Conservation (phyloP, 2,888 invertebrate species). For the Heliconius aoede region DNA sequence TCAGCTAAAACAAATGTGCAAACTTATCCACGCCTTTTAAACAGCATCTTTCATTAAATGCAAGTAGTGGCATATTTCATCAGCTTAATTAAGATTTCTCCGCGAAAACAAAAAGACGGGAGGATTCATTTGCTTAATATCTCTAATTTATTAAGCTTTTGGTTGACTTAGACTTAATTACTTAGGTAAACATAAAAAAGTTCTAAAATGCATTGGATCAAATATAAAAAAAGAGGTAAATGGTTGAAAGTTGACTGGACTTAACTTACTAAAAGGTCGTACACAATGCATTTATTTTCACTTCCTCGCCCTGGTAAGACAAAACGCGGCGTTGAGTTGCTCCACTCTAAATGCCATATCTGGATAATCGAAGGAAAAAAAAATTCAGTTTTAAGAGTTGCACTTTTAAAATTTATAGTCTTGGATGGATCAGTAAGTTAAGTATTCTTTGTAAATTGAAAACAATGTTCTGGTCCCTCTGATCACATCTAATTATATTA, state of each 20-base stretch:
- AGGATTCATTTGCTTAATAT: conserved; percentile 50
- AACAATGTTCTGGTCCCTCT: too few species aligned
- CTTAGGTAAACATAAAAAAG: neutral
- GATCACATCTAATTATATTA: neutral
- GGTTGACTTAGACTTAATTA: conserved; percentile 13
- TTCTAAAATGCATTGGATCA: neutral
- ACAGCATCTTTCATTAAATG: conserved; percentile 29
- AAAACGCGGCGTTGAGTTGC: too few species aligned
- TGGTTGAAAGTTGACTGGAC: neutral
- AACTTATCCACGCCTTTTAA: conserved; percentile 19
- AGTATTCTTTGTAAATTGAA: neutral
- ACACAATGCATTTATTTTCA: too few species aligned
- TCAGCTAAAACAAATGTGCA: neutral
- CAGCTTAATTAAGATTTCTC: conserved; percentile 52
- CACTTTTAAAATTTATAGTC: too few species aligned
- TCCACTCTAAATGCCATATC: too few species aligned
- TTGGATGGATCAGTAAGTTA: too few species aligned
- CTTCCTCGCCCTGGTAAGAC: too few species aligned
- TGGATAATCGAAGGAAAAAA: too few species aligned
- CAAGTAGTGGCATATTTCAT: conserved; percentile 47
- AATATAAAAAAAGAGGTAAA: neutral
- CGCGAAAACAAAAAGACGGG: conserved; percentile 46
- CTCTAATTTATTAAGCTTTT: conserved; percentile 45
- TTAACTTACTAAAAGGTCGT: too few species aligned
- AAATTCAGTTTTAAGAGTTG: too few species aligned